These are phyloP conservation scores for Montipora capricornis DNA, from an alignment of 64 coral and sea anemone genomes.

Conservation along the genomic window DNA sequence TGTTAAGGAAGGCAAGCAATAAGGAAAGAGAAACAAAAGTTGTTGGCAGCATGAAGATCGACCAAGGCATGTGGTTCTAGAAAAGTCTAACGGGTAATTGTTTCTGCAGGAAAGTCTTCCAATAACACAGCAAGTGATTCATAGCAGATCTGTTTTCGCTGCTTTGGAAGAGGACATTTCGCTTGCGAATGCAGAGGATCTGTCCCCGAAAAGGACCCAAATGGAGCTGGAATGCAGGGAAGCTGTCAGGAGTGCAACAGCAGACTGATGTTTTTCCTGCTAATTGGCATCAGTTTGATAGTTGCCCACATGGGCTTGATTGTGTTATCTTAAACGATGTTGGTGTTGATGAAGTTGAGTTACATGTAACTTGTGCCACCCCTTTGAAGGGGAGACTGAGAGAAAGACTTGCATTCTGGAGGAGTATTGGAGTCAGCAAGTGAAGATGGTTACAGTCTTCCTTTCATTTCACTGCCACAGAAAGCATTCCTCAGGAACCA, in stretches of 20 bases:
- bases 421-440: conserved; percentile 22
- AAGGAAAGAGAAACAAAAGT: conserved; percentile 21
- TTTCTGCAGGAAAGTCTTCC: too few species aligned
- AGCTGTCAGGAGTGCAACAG: too few species aligned
- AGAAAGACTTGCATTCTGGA: conserved; percentile 51
- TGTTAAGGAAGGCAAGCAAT: conserved; percentile 35
- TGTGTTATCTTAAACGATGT: neutral
- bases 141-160: conserved; percentile 18
- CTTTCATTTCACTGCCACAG: conserved; percentile 52
- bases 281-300: too few species aligned
- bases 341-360: conserved; percentile 47
- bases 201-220: too few species aligned
- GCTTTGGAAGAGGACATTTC: neutral
- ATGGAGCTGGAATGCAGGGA: too few species aligned
- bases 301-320: neutral
- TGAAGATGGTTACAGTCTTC: conserved; percentile 61
- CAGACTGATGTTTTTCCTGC: too few species aligned
- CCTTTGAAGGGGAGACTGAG: conserved; percentile 10
- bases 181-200: too few species aligned
- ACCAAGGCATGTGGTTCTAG: neutral
- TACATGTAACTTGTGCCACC: neutral
- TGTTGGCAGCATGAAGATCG: conserved; percentile 16
- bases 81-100: too few species aligned
- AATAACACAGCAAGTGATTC: neutral
- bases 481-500: conserved; percentile 47